Evolutionary conservation across 2,113 vertebrate species (phyloP).

Genomic region (Leiothrix lutea): DNA sequence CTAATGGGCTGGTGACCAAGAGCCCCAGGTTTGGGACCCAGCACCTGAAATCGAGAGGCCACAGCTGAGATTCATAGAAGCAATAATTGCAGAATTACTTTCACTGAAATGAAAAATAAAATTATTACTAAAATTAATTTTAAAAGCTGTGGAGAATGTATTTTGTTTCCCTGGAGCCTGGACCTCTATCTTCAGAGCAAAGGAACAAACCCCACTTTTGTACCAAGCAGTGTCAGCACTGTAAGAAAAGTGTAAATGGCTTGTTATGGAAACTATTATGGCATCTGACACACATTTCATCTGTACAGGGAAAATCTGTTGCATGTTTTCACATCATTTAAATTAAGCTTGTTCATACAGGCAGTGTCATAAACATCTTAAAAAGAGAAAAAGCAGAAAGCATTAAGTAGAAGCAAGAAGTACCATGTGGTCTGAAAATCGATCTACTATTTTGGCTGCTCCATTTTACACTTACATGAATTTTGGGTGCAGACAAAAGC

Average conservation of each 20-base stretch:
- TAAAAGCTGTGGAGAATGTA: neutral
- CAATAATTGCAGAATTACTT: neutral
- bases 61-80: neutral
- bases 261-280: neutral
- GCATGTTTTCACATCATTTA: neutral
- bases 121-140: neutral
- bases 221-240: neutral
- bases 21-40: neutral
- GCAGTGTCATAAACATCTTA: neutral
- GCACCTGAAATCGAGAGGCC: neutral
- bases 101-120: neutral
- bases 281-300: neutral
- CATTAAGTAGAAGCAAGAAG: neutral
- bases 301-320: neutral
- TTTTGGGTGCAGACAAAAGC: neutral
- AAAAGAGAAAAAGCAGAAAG: neutral
- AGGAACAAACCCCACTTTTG: neutral
- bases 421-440: neutral
- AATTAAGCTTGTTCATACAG: neutral
- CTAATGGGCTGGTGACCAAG: neutral
- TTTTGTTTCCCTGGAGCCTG: neutral
- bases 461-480: neutral
- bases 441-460: neutral
- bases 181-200: neutral
- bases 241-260: neutral